Percentiles rank a stretch among this genome's conserved stretches.
These are phyloP conservation scores for Mythimna lalbum DNA, from an alignment of 2,888 invertebrate genomes.

Conservation along the genomic window DNA sequence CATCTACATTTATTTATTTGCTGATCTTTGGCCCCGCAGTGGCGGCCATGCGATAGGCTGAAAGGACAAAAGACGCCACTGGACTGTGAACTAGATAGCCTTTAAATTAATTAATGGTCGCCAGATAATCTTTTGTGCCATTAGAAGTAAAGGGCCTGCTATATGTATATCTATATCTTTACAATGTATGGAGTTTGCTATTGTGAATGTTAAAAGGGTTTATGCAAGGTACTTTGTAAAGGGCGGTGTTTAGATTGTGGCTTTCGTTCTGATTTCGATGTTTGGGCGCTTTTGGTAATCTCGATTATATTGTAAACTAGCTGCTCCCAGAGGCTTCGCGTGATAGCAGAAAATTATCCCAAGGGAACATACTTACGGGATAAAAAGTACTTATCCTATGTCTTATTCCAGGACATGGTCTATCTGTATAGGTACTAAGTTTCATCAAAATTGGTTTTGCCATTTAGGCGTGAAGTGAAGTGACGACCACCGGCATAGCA, in stretches of 20 bases:
- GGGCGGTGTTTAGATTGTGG: not conserved
- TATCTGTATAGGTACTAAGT: too few relatives aligned
- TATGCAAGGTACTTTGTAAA: conserved; percentile 10
- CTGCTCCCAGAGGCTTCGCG: too few relatives aligned
- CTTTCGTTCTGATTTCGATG: conserved; percentile 4
- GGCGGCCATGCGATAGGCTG: conserved; percentile 67
- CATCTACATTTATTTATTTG: conserved; percentile 55
- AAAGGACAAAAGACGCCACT: conserved; percentile 71
- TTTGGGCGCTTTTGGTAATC: conserved; percentile 13
- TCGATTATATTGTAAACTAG: too few relatives aligned
- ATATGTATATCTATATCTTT: conserved; percentile 58
- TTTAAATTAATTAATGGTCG: conserved; percentile 78
- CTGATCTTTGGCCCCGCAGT: conserved; percentile 55
- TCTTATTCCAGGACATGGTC: too few relatives aligned
- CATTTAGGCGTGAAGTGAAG: too few relatives aligned
- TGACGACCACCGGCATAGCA: too few relatives aligned
- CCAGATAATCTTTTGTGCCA: conserved; percentile 67
- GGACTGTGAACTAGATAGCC: conserved; percentile 79
- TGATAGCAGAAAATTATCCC: too few relatives aligned
- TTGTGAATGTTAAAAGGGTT: conserved; percentile 62
- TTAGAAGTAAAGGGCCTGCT: conserved; percentile 64
- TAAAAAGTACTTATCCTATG: too few relatives aligned
- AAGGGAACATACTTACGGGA: too few relatives aligned
- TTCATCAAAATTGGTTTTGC: too few relatives aligned
- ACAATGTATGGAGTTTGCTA: conserved; percentile 41